A percentile compares a stretch with the other conserved stretches of the same genome.
phyloP scores from a whole-genome alignment of 2,797 vertebrate genomes.

The Chloroceryle amazona region DNA sequence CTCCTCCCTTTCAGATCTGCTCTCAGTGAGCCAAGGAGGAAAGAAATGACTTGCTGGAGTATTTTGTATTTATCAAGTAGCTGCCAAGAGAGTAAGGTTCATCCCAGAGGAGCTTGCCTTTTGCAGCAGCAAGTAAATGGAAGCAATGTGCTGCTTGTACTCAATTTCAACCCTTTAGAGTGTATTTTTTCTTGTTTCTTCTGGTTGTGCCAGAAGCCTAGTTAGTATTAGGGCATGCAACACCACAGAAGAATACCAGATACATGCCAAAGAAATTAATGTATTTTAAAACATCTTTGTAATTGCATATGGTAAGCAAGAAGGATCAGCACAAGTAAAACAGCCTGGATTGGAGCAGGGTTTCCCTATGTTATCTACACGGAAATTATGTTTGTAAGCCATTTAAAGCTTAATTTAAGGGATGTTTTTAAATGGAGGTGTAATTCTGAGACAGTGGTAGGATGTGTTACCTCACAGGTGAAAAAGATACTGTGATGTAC shows the following conservation, averaged over 20 bases:
- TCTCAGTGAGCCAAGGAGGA: not conserved
- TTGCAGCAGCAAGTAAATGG: not conserved
- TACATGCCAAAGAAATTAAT: not conserved
- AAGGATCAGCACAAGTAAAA: not conserved
- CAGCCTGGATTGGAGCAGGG: not conserved
- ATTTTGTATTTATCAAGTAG: not conserved
- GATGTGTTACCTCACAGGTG: not conserved
- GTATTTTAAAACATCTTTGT: not conserved
- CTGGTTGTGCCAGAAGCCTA: not conserved
- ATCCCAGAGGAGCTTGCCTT: accelerated
- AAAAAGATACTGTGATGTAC: not conserved
- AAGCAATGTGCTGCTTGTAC: not conserved
- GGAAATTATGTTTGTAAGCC: not conserved
- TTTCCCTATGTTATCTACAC: not conserved
- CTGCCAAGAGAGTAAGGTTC: not conserved
- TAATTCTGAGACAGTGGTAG: not conserved
- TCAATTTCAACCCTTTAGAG: not conserved
- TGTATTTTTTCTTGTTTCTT: not conserved
- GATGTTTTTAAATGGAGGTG: not conserved
- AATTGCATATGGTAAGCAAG: not conserved
- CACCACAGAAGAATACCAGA: not conserved
- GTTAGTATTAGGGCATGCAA: not conserved
- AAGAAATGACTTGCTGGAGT: not conserved
- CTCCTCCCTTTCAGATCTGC: not conserved
- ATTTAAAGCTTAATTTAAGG: not conserved